Evolutionary conservation across 1,140 invertebrate species (phyloP).

Genomic region (Camponotus vicinus): DNA sequence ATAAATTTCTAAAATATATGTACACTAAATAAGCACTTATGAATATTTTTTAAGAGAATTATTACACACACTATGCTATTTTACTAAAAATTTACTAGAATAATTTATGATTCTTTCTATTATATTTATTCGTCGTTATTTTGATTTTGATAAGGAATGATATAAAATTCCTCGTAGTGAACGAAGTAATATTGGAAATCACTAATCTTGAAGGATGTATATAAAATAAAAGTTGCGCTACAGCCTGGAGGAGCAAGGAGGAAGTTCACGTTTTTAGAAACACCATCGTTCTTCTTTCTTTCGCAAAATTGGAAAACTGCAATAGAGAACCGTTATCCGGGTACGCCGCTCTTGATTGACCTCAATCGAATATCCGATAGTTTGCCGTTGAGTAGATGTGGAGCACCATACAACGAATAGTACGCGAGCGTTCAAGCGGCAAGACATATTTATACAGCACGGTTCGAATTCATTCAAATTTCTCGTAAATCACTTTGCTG

Average conservation of each 20-base stretch:
- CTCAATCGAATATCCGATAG: conserved; percentile 59
- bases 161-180: conserved; percentile 24
- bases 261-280: conserved; percentile 33
- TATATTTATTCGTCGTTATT: background rate
- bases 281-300: conserved; percentile 36
- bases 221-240: conserved; percentile 24
- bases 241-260: background rate
- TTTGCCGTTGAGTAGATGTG: conserved; percentile 43
- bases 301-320: conserved; percentile 52
- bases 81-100: background rate
- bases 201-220: conserved; percentile 34
- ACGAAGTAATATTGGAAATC: conserved; percentile 32
- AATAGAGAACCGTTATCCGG: conserved; percentile 38
- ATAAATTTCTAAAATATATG: background rate
- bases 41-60: background rate
- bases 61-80: background rate
- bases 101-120: background rate
- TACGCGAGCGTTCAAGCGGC: conserved; percentile 2
- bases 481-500: background rate
- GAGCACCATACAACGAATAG: conserved; percentile 20
- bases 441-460: conserved; percentile 29
- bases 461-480: conserved; percentile 24
- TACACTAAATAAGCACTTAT: background rate
- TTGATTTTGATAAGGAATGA: background rate
- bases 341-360: conserved; percentile 44